A percentile compares a stretch with the other conserved stretches of the same genome.
These are phyloP conservation scores for Blastomussa wellsi DNA, from an alignment of 92 coral and sea anemone genomes.

Conservation along the genomic window DNA sequence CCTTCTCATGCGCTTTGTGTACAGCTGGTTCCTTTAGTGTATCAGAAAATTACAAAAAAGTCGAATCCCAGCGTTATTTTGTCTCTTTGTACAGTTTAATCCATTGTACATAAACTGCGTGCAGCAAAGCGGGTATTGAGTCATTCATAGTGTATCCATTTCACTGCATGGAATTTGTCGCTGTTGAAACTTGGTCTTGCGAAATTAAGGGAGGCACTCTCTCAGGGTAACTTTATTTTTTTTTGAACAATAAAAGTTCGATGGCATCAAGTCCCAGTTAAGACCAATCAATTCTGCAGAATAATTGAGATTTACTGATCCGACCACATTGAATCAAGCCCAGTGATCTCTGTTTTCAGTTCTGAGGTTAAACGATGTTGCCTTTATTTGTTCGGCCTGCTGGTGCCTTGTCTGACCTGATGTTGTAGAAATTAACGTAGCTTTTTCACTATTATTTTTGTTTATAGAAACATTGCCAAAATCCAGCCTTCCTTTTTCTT, in stretches of 20 bases:
- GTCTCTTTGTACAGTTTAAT: background rate
- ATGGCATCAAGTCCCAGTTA: background rate
- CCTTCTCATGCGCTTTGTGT: background rate
- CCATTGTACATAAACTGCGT: background rate
- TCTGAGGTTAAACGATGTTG: background rate
- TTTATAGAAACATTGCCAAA: background rate
- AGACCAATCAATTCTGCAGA: background rate
- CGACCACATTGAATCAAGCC: constrained; percentile 17
- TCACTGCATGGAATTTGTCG: constrained; percentile 14
- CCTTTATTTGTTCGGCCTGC: background rate
- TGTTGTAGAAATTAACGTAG: background rate
- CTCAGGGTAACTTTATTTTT: background rate
- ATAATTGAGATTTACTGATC: constrained; percentile 12
- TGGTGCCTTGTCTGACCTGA: background rate
- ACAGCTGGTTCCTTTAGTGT: constrained; percentile 17
- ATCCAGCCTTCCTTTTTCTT: background rate
- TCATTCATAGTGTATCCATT: constrained; percentile 6
- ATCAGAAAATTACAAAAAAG: background rate
- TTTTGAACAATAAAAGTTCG: background rate
- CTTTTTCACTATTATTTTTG: background rate
- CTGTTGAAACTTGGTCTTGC: background rate
- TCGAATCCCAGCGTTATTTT: background rate
- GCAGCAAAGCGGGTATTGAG: background rate
- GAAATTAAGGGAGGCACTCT: background rate
- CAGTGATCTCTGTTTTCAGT: background rate